Evolutionary conservation across 2,797 vertebrate species (phyloP).

Genomic region (Carcharodon carcharias): DNA sequence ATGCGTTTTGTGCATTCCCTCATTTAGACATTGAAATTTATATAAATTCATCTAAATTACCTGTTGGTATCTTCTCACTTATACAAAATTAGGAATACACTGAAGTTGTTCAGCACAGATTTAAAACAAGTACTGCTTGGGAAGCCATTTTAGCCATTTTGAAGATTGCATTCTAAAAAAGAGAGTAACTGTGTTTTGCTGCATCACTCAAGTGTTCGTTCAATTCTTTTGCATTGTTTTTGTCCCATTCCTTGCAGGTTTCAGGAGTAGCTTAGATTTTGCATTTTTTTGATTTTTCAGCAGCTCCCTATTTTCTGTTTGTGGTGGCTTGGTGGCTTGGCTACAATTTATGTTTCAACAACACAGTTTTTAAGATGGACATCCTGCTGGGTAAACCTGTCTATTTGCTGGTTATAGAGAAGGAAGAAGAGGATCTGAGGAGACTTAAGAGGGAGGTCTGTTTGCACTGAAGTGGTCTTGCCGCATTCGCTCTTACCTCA

Average conservation of each 20-base stretch:
- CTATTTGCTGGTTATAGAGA: neutral
- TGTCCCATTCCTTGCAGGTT: neutral
- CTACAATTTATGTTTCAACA: neutral
- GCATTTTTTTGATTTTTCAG: neutral
- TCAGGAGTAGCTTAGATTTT: neutral
- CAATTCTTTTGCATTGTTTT: neutral
- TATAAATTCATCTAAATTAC: neutral
- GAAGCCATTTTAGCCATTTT: neutral
- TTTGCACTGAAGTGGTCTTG: neutral
- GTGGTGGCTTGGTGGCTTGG: neutral
- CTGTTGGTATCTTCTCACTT: neutral
- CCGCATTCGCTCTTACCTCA: neutral
- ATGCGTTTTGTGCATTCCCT: neutral
- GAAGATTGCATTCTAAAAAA: neutral
- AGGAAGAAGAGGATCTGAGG: neutral
- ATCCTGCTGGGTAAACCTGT: neutral
- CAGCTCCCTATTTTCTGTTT: constrained; percentile 6
- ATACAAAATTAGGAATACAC: neutral
- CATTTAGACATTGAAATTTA: neutral
- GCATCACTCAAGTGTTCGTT: neutral
- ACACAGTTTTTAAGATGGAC: neutral
- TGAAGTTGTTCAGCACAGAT: neutral
- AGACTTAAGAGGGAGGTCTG: neutral
- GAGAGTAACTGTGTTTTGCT: neutral
- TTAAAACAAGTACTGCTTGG: neutral